A percentile compares a stretch with the other conserved stretches of the same genome.
Conservation (phyloP, 1,140 invertebrate species). For the Phenacoccus solenopsis region DNA sequence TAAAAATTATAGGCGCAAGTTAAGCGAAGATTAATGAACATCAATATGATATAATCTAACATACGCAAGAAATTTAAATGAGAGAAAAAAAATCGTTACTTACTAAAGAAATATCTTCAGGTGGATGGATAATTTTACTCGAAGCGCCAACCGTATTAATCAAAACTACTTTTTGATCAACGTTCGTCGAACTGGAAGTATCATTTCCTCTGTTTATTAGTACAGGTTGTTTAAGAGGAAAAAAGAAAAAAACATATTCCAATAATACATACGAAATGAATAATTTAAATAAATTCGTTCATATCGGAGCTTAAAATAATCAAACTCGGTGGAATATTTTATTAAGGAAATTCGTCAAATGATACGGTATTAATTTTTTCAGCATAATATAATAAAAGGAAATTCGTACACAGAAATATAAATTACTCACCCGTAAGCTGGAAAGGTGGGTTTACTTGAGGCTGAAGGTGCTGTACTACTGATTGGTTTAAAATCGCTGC, state of each 20-base stretch:
- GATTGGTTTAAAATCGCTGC: slow-evolving; percentile 50
- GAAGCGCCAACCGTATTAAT: slow-evolving; percentile 67
- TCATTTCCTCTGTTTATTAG: neutral
- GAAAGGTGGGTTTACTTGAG: slow-evolving; percentile 58
- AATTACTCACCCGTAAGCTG: slow-evolving; percentile 51
- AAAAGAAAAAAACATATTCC: neutral
- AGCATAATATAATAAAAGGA: neutral
- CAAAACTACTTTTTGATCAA: slow-evolving; percentile 51
- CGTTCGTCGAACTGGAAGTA: slow-evolving; percentile 23
- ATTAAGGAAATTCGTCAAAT: too few relatives aligned
- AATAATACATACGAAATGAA: neutral
- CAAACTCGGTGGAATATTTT: too few relatives aligned
- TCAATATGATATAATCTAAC: neutral
- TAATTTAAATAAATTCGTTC: neutral
- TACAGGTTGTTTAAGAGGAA: neutral
- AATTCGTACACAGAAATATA: neutral
- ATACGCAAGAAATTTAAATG: slow-evolving; percentile 17
- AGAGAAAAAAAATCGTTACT: slow-evolving; percentile 29
- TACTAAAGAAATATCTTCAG: slow-evolving; percentile 80
- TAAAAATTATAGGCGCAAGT: neutral
- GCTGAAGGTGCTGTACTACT: slow-evolving; percentile 37
- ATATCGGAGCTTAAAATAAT: too few relatives aligned
- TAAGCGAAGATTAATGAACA: neutral
- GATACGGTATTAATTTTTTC: neutral
- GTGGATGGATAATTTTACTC: slow-evolving; percentile 86